Base-by-base conservation (phyloP, 1,140 invertebrate genomes). In the Meloidogyne hapla region DNA sequence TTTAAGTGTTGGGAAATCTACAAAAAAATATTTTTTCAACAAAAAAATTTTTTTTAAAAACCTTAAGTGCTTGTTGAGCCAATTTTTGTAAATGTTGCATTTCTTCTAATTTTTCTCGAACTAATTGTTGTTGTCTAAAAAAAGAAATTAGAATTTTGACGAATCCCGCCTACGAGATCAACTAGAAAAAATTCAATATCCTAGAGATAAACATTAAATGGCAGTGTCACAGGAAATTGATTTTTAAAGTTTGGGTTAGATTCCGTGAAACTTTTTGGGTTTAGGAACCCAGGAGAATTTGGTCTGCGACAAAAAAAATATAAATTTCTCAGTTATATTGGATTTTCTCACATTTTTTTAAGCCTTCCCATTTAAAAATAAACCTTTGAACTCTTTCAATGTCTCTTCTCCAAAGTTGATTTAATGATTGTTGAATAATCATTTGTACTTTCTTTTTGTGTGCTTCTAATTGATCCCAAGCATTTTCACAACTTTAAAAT, bases 111-210 rank as follows among this genome's bases (percentile, higher is more conserved):
- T 82, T 80, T 56, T 82, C 76, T 45, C 78, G 73, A 63, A 83
- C 78, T 0, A 85, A 64, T 12, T 70, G 61, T 63, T 86, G 86
- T 69, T 86, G 84, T 25, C 79, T 75, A 72, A 79, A 64, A 13
- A 84, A 69, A 33, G 33, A 33, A 33, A 6, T 4, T 8, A 33
- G 9, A 33, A 33, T 33, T 33, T 33, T 33, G n/a, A n/a, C n/a
- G n/a, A n/a, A n/a, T n/a, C n/a, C n/a, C n/a, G n/a, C n/a, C n/a
- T n/a, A n/a, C n/a, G n/a, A n/a, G n/a, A n/a, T n/a, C n/a, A n/a
- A n/a, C n/a, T n/a, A n/a, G n/a, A n/a, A n/a, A n/a, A n/a, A n/a
- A n/a, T n/a, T n/a, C n/a, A n/a, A n/a, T n/a, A n/a, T n/a, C n/a
- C n/a, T n/a, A n/a, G n/a, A n/a, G n/a, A n/a, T n/a, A n/a, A n/a